These are phyloP conservation scores for Periparus ater DNA, from an alignment of 2,797 vertebrate genomes.

Conservation along the genomic window DNA sequence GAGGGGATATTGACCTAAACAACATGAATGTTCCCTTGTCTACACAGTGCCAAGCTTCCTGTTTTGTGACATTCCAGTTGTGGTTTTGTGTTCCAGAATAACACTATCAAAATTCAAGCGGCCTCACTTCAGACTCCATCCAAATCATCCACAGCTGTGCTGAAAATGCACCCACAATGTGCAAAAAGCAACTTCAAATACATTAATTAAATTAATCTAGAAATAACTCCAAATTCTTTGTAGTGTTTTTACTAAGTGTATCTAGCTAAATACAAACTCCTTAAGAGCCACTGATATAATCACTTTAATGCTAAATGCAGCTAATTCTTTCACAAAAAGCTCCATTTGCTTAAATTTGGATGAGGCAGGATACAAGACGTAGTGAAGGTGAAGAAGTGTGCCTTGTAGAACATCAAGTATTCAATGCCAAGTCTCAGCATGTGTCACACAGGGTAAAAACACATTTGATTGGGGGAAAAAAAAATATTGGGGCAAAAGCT, in stretches of 20 bases:
- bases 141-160: not conserved
- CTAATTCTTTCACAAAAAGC: not conserved
- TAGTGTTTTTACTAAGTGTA: not conserved
- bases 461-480: not conserved
- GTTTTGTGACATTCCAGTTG: conserved; percentile 13
- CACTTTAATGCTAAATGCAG: not conserved
- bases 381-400: not conserved
- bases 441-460: not conserved
- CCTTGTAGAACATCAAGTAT: not conserved
- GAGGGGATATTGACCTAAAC: not conserved
- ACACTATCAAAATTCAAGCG: not conserved
- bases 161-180: not conserved
- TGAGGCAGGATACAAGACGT: not conserved
- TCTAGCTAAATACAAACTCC: not conserved
- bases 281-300: not conserved
- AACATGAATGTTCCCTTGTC: not conserved
- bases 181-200: conserved; percentile 30
- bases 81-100: conserved; percentile 7
- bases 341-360: not conserved
- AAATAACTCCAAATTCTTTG: not conserved
- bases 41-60: not conserved
- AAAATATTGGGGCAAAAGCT: not conserved
- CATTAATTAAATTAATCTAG: not conserved
- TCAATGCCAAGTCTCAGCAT: not conserved
- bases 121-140: not conserved